phyloP scores from a whole-genome alignment of 2,888 invertebrate genomes.

The Coelinius sp. region DNA sequence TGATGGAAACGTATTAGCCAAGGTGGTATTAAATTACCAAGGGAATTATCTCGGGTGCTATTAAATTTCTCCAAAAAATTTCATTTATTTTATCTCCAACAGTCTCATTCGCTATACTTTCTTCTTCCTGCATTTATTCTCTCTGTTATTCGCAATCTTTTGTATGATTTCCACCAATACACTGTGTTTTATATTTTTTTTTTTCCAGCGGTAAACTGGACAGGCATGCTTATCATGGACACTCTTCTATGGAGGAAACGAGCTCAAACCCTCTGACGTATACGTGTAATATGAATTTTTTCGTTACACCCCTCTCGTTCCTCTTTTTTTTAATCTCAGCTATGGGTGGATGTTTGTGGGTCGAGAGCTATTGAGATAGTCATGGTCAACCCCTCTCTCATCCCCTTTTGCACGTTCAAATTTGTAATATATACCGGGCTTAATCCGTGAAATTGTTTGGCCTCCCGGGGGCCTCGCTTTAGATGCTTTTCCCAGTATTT shows the following conservation, averaged over 20 bases:
- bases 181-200: not conserved
- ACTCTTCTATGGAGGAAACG: slow-evolving; percentile 44
- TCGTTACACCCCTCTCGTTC: slow-evolving; percentile 32
- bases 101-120: slow-evolving; percentile 32
- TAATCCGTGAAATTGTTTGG: slow-evolving; percentile 37
- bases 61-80: slow-evolving; percentile 56
- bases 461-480: slow-evolving; percentile 11
- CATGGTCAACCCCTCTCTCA: slow-evolving; percentile 13
- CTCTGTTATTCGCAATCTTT: slow-evolving; percentile 7
- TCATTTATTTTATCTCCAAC: slow-evolving; percentile 55
- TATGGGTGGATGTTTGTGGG: slow-evolving; percentile 8
- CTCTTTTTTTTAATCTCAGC: not conserved
- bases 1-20: slow-evolving; percentile 60
- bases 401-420: slow-evolving; percentile 38
- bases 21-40: slow-evolving; percentile 64
- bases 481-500: slow-evolving; percentile 34
- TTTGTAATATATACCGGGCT: slow-evolving; percentile 40
- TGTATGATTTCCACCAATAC: slow-evolving; percentile 22
- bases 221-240: slow-evolving; percentile 47
- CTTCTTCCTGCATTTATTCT: slow-evolving; percentile 22
- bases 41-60: slow-evolving; percentile 24
- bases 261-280: slow-evolving; percentile 48
- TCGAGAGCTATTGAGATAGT: slow-evolving; percentile 34
- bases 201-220: slow-evolving; percentile 37
- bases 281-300: slow-evolving; percentile 46